phyloP scores from a whole-genome alignment of 2,888 invertebrate species.

The Yponomeuta evonymella region DNA sequence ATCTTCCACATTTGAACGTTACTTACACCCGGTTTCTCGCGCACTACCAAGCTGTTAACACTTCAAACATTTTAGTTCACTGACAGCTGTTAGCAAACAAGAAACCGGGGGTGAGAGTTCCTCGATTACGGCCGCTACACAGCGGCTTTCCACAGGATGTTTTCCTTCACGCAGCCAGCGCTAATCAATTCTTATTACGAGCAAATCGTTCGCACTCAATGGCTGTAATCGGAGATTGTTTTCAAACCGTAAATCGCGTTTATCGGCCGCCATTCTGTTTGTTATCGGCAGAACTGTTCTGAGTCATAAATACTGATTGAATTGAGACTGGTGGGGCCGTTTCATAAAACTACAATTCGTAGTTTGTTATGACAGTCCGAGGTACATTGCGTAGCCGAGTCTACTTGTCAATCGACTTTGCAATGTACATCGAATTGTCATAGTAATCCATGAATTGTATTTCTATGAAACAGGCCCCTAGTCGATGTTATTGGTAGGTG shows the following conservation, averaged over 20 bases:
- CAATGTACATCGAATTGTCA: too few relatives aligned
- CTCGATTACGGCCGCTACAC: too few relatives aligned
- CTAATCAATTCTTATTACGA: background rate
- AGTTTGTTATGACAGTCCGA: background rate
- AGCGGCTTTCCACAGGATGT: background rate
- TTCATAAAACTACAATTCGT: background rate
- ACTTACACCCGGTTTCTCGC: too few relatives aligned
- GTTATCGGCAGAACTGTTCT: conserved; percentile 5
- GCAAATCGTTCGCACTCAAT: conserved; percentile 2
- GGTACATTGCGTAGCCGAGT: too few relatives aligned
- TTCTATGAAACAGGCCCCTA: too few relatives aligned
- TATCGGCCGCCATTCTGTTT: background rate
- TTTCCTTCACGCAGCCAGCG: background rate
- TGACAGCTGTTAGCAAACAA: too few relatives aligned
- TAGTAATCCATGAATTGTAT: too few relatives aligned
- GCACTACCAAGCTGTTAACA: too few relatives aligned
- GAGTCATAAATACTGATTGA: conserved; percentile 37
- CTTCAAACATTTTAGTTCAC: too few relatives aligned
- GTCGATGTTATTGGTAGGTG: background rate
- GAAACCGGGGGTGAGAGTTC: too few relatives aligned
- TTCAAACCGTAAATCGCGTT: background rate
- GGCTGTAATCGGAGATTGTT: conserved; percentile 5
- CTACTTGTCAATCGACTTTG: too few relatives aligned
- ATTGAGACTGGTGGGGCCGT: conserved; percentile 17
- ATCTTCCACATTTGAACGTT: too few relatives aligned